Percentiles rank a stretch among this genome's conserved stretches.
phyloP scores from a whole-genome alignment of 92 coral and sea anemone species.

The Blastomussa wellsi region DNA sequence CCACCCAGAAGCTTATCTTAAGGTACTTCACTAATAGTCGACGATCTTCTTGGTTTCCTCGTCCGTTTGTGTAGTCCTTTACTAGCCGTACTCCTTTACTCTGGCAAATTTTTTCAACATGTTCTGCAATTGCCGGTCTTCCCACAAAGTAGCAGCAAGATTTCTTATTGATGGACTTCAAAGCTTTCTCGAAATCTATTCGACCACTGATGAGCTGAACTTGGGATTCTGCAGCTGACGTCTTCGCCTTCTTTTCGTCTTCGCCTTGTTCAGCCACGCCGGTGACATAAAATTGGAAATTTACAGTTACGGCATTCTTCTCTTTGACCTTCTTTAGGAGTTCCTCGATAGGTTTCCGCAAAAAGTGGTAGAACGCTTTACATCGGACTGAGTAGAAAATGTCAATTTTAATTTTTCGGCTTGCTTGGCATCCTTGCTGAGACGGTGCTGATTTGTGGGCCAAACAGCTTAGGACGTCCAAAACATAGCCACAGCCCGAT shows the following conservation, averaged over 20 bases:
- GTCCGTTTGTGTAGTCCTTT: constrained; percentile 41
- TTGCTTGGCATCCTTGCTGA: neutral
- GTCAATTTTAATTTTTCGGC: constrained; percentile 8
- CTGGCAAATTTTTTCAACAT: constrained; percentile 24
- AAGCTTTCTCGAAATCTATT: constrained; percentile 30
- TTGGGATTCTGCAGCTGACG: neutral
- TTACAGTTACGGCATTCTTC: constrained; percentile 25
- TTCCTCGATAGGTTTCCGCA: constrained; percentile 1
- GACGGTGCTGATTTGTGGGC: constrained; percentile 24
- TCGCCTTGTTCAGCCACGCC: neutral
- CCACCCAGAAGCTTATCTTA: constrained; percentile 43
- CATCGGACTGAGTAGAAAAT: constrained; percentile 48
- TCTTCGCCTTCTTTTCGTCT: neutral
- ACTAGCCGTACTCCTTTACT: constrained; percentile 28
- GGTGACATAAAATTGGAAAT: constrained; percentile 48
- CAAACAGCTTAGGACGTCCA: constrained; percentile 52
- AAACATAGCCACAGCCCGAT: constrained; percentile 59
- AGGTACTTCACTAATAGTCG: constrained; percentile 27
- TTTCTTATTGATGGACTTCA: constrained; percentile 33
- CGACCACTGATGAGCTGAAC: constrained; percentile 28
- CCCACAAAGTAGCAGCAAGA: constrained; percentile 53
- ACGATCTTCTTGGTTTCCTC: constrained; percentile 26
- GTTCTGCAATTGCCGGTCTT: constrained; percentile 46
- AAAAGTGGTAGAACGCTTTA: constrained; percentile 9
- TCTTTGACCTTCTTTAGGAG: constrained; percentile 29